Evolutionary conservation across 2,888 invertebrate genomes (phyloP).

Genomic region (Lissonota sp.): DNA sequence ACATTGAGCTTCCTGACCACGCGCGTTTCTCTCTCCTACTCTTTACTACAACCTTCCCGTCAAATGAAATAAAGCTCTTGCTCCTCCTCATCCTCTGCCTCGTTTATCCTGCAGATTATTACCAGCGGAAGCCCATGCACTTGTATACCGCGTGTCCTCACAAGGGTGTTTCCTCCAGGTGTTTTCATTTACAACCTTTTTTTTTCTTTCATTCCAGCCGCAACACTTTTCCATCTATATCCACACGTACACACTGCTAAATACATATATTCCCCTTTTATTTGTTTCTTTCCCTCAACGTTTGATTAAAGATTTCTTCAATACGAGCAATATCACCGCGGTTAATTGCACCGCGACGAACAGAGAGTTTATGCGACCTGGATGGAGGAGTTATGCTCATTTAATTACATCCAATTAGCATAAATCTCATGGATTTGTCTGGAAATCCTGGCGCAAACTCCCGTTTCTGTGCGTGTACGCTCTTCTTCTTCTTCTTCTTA

Average conservation of each 20-base stretch:
- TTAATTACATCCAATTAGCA: slow-evolving; percentile 70
- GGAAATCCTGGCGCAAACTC: slow-evolving; percentile 58
- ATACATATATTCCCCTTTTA: neutral
- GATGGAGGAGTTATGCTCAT: slow-evolving; percentile 58
- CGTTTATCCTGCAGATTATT: slow-evolving; percentile 44
- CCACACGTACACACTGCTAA: slow-evolving; percentile 21
- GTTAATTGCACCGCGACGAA: slow-evolving; percentile 62
- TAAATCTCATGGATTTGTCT: slow-evolving; percentile 68
- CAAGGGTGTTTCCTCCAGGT: slow-evolving; percentile 21
- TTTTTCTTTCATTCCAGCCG: slow-evolving; percentile 17
- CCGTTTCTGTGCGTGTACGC: neutral
- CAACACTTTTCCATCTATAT: slow-evolving; percentile 12
- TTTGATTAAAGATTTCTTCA: slow-evolving; percentile 61
- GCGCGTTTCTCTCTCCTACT: slow-evolving; percentile 30
- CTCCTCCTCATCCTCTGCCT: slow-evolving; percentile 8
- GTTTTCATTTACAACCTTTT: neutral
- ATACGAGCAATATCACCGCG: slow-evolving; percentile 45
- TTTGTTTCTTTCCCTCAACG: slow-evolving; percentile 11
- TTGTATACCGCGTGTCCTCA: neutral
- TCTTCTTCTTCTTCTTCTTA: neutral
- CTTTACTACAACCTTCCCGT: slow-evolving; percentile 20
- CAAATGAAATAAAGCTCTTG: slow-evolving; percentile 40
- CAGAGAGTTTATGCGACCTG: slow-evolving; percentile 57
- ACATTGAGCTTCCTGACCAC: slow-evolving; percentile 36
- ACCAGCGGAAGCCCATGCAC: slow-evolving; percentile 51